Percentiles rank a stretch among this genome's conserved stretches.
Evolutionary conservation across 30 jellyfish, hydroid and myxozoan genomes (phyloP).

Genomic region (Sanderia malayensis): DNA sequence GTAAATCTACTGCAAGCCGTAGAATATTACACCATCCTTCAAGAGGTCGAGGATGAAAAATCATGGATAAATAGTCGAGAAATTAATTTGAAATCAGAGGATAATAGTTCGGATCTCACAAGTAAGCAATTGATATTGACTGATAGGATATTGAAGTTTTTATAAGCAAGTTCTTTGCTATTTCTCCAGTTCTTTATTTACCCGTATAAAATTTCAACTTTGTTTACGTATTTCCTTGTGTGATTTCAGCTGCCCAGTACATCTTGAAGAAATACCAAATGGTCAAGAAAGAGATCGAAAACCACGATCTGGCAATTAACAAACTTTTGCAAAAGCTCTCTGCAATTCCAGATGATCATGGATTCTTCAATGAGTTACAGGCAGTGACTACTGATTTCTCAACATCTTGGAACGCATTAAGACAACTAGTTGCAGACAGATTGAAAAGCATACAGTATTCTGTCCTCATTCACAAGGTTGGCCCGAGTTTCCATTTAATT

Average conservation of each 20-base stretch:
- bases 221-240: too few relatives aligned
- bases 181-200: too few relatives aligned
- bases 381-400: not conserved
- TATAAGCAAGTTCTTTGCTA: too few relatives aligned
- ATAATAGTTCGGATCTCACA: constrained; percentile 47
- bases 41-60: constrained; percentile 46
- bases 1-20: not conserved
- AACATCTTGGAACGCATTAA: constrained; percentile 27
- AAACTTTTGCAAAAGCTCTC: constrained; percentile 17
- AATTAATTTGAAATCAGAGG: constrained; percentile 8
- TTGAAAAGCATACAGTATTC: constrained; percentile 19
- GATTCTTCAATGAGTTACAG: constrained; percentile 14
- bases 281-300: constrained; percentile 34
- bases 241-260: constrained; percentile 33
- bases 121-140: constrained; percentile 24
- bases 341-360: constrained; percentile 9
- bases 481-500: not conserved
- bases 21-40: constrained; percentile 26
- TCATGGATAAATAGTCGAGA: constrained; percentile 40
- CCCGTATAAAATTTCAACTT: too few relatives aligned
- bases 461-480: constrained; percentile 33
- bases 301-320: constrained; percentile 23
- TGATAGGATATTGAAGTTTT: too few relatives aligned
- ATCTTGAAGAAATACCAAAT: constrained; percentile 40
- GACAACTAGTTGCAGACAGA: constrained; percentile 12